phyloP scores from a whole-genome alignment of 1,140 invertebrate species.

The Atopsyche davidsoni region DNA sequence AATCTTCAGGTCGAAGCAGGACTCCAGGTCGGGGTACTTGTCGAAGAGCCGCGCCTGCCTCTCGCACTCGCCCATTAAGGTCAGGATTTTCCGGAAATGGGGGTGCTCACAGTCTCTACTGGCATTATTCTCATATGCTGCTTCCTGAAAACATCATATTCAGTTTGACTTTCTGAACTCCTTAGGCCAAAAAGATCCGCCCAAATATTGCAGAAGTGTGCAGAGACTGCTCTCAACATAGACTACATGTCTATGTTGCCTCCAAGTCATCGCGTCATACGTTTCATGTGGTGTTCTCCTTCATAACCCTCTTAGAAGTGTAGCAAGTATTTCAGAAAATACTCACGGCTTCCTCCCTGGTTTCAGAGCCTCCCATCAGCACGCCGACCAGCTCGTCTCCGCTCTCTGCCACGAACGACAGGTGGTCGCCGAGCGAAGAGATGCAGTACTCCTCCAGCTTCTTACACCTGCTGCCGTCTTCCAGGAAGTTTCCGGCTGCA shows the following conservation, averaged over 20 bases:
- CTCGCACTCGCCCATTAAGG: constrained; percentile 53
- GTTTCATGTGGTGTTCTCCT: background rate
- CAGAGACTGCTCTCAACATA: background rate
- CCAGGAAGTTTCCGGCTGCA: constrained; percentile 53
- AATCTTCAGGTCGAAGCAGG: constrained; percentile 56
- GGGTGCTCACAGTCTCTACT: constrained; percentile 48
- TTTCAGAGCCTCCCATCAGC: constrained; percentile 5
- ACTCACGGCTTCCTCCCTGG: constrained; percentile 4
- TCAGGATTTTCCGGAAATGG: constrained; percentile 58
- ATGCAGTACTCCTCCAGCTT: constrained; percentile 62
- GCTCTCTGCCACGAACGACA: constrained; percentile 56
- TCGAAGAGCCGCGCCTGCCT: constrained; percentile 50
- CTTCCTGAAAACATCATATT: constrained; percentile 9
- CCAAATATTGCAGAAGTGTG: background rate
- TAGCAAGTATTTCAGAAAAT: background rate
- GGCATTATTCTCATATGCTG: constrained; percentile 33
- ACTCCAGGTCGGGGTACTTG: constrained; percentile 51
- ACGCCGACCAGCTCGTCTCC: constrained; percentile 58
- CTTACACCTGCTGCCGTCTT: constrained; percentile 54
- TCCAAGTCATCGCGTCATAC: background rate
- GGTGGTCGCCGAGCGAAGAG: constrained; percentile 50
- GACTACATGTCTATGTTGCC: background rate
- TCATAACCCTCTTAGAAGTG: background rate
- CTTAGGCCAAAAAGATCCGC: background rate
- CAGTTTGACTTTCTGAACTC: background rate